Evolutionary conservation across 2,888 invertebrate genomes (phyloP).

Genomic region (Cataglyphis albicans): DNA sequence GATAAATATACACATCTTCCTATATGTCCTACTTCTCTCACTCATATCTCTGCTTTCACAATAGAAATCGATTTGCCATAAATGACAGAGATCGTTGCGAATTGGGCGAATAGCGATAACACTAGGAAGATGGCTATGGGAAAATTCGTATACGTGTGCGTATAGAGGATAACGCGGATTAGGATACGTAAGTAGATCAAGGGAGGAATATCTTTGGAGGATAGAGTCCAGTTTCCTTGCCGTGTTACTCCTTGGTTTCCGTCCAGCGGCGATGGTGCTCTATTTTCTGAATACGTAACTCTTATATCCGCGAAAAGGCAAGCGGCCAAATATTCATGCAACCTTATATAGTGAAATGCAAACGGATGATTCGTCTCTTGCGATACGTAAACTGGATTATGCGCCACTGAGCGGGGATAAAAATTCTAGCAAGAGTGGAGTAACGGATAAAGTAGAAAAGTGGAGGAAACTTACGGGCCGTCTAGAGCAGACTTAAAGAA

Average conservation of each 20-base stretch:
- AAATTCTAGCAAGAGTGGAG: slow-evolving; percentile 47
- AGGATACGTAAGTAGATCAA: slow-evolving; percentile 53
- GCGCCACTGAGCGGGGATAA: slow-evolving; percentile 50
- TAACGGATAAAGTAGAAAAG: slow-evolving; percentile 45
- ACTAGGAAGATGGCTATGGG: slow-evolving; percentile 5
- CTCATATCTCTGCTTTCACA: background rate
- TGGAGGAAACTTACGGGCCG: slow-evolving; percentile 13
- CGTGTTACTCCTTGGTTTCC: slow-evolving; percentile 71
- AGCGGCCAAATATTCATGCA: slow-evolving; percentile 81
- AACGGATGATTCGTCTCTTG: slow-evolving; percentile 67
- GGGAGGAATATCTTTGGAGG: slow-evolving; percentile 43
- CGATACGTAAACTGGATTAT: slow-evolving; percentile 72
- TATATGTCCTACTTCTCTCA: background rate
- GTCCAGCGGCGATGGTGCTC: slow-evolving; percentile 62
- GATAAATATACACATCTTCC: slow-evolving; percentile 5
- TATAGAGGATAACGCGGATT: slow-evolving; percentile 45
- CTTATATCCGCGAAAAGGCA: slow-evolving; percentile 69
- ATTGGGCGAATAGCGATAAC: slow-evolving; percentile 1
- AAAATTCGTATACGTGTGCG: slow-evolving; percentile 59
- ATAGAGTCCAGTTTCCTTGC: slow-evolving; percentile 56
- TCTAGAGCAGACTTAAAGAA: slow-evolving; percentile 46
- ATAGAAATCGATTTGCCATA: slow-evolving; percentile 41
- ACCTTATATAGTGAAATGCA: slow-evolving; percentile 68
- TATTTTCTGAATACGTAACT: slow-evolving; percentile 73
- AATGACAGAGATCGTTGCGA: slow-evolving; percentile 32